These are phyloP conservation scores for Oscheius onirici DNA, from an alignment of 2,888 invertebrate species.

Conservation along the genomic window DNA sequence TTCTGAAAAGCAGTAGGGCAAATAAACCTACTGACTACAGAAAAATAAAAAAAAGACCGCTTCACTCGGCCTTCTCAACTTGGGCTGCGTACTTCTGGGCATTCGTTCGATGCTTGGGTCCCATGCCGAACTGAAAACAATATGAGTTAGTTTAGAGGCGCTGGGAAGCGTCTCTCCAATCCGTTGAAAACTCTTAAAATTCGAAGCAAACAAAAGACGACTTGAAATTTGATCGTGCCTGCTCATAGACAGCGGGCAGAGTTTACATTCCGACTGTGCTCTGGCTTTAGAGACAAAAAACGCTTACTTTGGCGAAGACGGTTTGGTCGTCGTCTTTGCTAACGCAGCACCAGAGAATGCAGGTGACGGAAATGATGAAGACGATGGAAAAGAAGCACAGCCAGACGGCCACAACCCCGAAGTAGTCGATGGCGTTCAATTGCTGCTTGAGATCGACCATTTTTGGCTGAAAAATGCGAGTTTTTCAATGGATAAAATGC, in stretches of 20 bases:
- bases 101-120: constrained; percentile 55
- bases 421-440: constrained; percentile 69
- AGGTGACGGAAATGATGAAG: constrained; percentile 70
- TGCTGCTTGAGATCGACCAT: constrained; percentile 70
- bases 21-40: constrained; percentile 6
- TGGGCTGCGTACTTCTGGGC: constrained; percentile 53
- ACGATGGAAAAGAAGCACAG: constrained; percentile 59
- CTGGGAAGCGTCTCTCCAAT: background rate
- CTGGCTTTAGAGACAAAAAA: background rate
- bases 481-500: background rate
- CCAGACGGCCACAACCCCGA: constrained; percentile 69
- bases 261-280: no score
- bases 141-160: background rate
- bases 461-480: background rate
- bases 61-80: constrained; percentile 53
- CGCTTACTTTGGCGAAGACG: constrained; percentile 68
- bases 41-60: background rate
- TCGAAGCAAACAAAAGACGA: no score
- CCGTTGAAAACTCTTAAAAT: no score
- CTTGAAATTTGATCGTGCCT: no score
- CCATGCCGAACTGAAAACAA: constrained; percentile 66
- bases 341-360: constrained; percentile 77
- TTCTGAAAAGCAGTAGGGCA: background rate
- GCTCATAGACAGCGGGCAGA: no score
- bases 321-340: constrained; percentile 66